phyloP scores from a whole-genome alignment of 2,888 invertebrate genomes.

The Cryptops parisi region DNA sequence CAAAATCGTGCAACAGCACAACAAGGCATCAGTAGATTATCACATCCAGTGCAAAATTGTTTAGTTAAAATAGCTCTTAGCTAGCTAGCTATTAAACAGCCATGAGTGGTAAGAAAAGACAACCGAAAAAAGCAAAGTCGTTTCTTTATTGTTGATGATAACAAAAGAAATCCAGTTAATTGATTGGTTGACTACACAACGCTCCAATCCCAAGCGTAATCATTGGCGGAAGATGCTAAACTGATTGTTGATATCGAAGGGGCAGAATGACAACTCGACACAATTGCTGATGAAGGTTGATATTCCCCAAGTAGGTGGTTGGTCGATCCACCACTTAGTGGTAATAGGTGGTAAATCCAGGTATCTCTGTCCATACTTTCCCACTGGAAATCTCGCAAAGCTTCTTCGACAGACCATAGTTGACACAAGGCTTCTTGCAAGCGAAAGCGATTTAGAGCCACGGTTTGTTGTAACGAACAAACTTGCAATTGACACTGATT shows the following conservation, averaged over 20 bases:
- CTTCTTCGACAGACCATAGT: not conserved
- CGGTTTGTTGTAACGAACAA: not conserved
- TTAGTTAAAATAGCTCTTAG: too few species aligned
- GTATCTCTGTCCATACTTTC: not conserved
- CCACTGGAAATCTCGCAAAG: not conserved
- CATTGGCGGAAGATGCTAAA: not conserved
- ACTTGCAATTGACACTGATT: not conserved
- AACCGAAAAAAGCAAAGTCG: too few species aligned
- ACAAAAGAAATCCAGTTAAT: too few species aligned
- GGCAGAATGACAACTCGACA: not conserved
- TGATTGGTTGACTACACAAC: too few species aligned
- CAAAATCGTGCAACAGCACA: too few species aligned
- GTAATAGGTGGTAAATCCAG: not conserved
- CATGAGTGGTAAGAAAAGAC: too few species aligned
- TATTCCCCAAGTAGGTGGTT: too few species aligned
- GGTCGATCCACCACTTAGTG: not conserved
- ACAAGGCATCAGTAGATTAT: too few species aligned
- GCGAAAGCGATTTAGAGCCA: not conserved
- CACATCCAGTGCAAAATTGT: too few species aligned
- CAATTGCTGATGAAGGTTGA: too few species aligned
- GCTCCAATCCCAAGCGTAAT: not conserved
- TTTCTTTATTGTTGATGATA: too few species aligned
- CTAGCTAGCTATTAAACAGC: too few species aligned
- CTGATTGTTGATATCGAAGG: not conserved
- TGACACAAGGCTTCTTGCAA: not conserved